A percentile compares a stretch with the other conserved stretches of the same genome.
Conservation (phyloP, 2,888 invertebrate species). For the Harmothoe impar region DNA sequence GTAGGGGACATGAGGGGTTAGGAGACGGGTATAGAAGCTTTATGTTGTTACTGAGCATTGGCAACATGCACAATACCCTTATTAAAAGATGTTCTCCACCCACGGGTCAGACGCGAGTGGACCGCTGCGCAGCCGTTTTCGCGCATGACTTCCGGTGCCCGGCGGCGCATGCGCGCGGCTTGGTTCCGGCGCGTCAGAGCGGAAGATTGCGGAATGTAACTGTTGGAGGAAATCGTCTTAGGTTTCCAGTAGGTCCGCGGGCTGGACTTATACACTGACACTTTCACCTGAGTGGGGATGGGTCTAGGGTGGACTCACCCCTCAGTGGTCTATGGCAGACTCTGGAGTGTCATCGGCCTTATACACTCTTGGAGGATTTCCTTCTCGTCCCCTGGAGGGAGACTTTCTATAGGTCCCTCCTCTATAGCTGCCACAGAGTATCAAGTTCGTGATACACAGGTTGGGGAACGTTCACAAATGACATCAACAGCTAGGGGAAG, state of each 20-base stretch:
- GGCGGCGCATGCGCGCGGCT: slow-evolving; percentile 2
- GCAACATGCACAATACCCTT: slow-evolving; percentile 18
- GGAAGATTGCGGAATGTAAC: slow-evolving; percentile 15
- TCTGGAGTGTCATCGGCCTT: neutral
- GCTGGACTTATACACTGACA: neutral
- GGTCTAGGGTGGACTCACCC: too few relatives aligned
- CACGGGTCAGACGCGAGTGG: neutral
- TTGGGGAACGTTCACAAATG: too few relatives aligned
- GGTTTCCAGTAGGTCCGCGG: neutral
- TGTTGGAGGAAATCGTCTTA: slow-evolving; percentile 26
- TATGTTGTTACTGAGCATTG: slow-evolving; percentile 1
- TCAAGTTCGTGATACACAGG: too few relatives aligned
- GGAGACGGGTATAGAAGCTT: neutral
- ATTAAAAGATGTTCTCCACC: slow-evolving; percentile 10
- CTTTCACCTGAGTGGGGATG: neutral
- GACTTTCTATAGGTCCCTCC: neutral
- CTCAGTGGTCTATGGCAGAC: neutral
- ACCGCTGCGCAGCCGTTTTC: slow-evolving; percentile 13
- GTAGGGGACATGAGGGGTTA: neutral
- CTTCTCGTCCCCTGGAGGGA: neutral
- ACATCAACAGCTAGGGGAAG: too few relatives aligned
- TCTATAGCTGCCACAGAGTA: too few relatives aligned
- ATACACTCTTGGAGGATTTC: neutral
- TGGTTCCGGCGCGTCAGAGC: slow-evolving; percentile 42
- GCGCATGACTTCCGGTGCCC: slow-evolving; percentile 31